Percentiles rank a stretch among this genome's conserved stretches.
Evolutionary conservation across 2,888 invertebrate genomes (phyloP).

Genomic region (Patella depressa): DNA sequence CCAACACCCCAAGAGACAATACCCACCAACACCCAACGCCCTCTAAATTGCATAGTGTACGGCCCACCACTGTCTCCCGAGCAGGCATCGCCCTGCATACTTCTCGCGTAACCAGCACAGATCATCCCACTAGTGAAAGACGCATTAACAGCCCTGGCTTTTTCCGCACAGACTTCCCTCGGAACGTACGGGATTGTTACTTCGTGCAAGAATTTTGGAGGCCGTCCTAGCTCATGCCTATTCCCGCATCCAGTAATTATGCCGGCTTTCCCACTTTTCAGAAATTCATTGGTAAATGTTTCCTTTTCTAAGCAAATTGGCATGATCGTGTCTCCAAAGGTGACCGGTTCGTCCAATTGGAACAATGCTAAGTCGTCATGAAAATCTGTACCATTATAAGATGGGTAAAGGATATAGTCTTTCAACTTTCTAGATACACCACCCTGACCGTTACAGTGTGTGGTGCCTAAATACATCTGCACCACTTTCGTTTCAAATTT

Average conservation of each 20-base stretch:
- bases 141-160: conserved; percentile 37
- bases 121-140: conserved; percentile 50
- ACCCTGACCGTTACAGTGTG: conserved; percentile 38
- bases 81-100: conserved; percentile 51
- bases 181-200: conserved; percentile 43
- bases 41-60: conserved; percentile 39
- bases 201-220: conserved; percentile 35
- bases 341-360: conserved; percentile 44
- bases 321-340: conserved; percentile 38
- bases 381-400: conserved; percentile 35
- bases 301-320: conserved; percentile 47
- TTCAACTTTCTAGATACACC: conserved; percentile 37
- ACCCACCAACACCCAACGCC: conserved; percentile 44
- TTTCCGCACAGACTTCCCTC: conserved; percentile 37
- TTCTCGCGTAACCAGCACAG: conserved; percentile 49
- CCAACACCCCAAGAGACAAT: conserved; percentile 54
- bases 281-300: conserved; percentile 36
- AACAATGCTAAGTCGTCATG: conserved; percentile 53
- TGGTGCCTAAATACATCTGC: conserved; percentile 41
- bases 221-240: conserved; percentile 26
- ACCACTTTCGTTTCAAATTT: conserved; percentile 38
- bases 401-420: conserved; percentile 38
- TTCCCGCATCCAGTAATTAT: conserved; percentile 44
- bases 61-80: conserved; percentile 53
- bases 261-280: conserved; percentile 33